phyloP scores from a whole-genome alignment of 2,797 vertebrate genomes.

The Nannoperca obscura region DNA sequence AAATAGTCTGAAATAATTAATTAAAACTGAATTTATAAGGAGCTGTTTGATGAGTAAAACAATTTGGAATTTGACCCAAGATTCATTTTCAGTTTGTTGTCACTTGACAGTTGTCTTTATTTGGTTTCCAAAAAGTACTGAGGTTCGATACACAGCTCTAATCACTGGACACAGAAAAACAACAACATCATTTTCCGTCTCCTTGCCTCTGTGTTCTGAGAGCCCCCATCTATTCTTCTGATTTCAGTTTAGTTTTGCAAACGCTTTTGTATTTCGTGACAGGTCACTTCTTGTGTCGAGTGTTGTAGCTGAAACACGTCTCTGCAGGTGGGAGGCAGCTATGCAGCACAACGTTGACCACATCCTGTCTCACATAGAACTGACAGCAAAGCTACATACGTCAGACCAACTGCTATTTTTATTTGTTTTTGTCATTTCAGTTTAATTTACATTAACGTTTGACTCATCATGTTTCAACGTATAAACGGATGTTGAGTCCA shows the following conservation, averaged over 20 bases:
- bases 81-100: not conserved
- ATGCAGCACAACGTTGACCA: constrained; percentile 68
- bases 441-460: constrained; percentile 29
- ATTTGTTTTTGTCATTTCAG: constrained; percentile 57
- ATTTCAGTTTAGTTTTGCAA: not conserved
- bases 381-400: constrained; percentile 34
- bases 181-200: too few relatives aligned
- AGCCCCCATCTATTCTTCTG: not conserved
- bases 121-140: not conserved
- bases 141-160: not conserved
- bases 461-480: constrained; percentile 16
- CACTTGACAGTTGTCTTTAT: not conserved
- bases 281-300: constrained; percentile 25
- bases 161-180: not conserved
- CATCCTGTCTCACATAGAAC: constrained; percentile 69
- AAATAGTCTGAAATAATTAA: not conserved
- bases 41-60: too few relatives aligned
- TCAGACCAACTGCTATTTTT: constrained; percentile 54
- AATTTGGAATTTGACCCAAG: not conserved
- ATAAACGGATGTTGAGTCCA: not conserved
- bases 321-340: constrained; percentile 73
- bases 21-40: too few relatives aligned
- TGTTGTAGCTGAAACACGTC: constrained; percentile 37
- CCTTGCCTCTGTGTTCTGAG: not conserved
- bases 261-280: constrained; percentile 14